Conservation (phyloP, 2,113 vertebrate genomes). For the Phoenicopterus ruber region DNA sequence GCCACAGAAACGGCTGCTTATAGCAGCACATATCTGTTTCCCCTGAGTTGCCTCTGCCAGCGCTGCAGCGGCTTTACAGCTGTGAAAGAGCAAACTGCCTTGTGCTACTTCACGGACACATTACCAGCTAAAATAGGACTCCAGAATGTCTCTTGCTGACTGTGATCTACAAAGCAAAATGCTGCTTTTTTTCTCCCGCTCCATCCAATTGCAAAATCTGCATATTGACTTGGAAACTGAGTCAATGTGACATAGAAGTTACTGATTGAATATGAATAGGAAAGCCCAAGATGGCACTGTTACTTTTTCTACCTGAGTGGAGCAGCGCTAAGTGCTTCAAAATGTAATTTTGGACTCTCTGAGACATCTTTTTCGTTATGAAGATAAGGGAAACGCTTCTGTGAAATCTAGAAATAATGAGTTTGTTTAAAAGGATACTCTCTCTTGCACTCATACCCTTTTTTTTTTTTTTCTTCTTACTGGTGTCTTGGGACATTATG, state of each 20-base stretch:
- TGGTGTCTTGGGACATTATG: not conserved
- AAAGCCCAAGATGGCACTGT: not conserved
- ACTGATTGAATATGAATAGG: not conserved
- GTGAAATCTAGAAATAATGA: not conserved
- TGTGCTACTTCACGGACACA: not conserved
- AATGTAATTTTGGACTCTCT: not conserved
- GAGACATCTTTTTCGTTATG: not conserved
- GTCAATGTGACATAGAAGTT: not conserved
- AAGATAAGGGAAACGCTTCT: not conserved
- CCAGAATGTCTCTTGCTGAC: not conserved
- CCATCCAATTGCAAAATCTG: not conserved
- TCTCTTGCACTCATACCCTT: not conserved
- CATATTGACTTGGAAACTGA: conserved; percentile 6
- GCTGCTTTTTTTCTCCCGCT: not conserved
- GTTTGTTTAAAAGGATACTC: not conserved
- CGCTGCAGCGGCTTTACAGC: conserved; percentile 18
- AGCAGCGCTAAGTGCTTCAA: not conserved
- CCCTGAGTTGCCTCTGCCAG: not conserved
- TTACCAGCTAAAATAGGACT: conserved; percentile 10
- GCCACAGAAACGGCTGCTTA: not conserved
- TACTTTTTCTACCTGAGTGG: not conserved
- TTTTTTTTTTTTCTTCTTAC: not conserved
- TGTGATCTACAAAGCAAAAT: not conserved
- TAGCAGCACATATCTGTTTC: not conserved
- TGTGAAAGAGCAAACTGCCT: conserved; percentile 16